Conservation (phyloP, 2,888 invertebrate species). For the Drosophila pegasa region DNA sequence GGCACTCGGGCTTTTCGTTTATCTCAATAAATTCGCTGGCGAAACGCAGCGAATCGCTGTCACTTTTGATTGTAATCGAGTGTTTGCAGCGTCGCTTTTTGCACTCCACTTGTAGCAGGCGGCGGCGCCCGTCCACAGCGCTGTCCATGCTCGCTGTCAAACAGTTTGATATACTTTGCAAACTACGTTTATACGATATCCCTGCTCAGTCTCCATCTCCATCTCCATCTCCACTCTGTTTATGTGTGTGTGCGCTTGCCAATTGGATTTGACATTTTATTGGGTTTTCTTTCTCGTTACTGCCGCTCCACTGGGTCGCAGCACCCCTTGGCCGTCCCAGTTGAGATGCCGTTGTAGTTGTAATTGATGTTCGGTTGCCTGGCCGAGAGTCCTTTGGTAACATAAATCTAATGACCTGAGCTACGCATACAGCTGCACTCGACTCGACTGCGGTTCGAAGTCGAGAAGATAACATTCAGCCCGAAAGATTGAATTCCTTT, state of each 20-base stretch:
- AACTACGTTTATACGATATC: slow-evolving; percentile 48
- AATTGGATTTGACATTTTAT: slow-evolving; percentile 81
- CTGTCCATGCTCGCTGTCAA: slow-evolving; percentile 47
- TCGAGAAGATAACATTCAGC: slow-evolving; percentile 24
- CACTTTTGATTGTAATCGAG: slow-evolving; percentile 78
- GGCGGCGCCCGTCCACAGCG: slow-evolving; percentile 3
- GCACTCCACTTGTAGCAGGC: slow-evolving; percentile 30
- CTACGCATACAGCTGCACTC: slow-evolving; percentile 29
- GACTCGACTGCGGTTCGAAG: slow-evolving; percentile 12
- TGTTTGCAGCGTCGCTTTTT: slow-evolving; percentile 56
- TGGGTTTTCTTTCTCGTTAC: slow-evolving; percentile 78
- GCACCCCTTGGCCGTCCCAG: neutral
- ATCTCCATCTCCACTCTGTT: slow-evolving; percentile 2
- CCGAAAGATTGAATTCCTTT: slow-evolving; percentile 56
- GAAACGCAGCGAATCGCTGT: slow-evolving; percentile 62
- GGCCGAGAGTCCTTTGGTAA: slow-evolving; percentile 59
- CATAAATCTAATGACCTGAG: slow-evolving; percentile 71
- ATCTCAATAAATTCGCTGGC: slow-evolving; percentile 21
- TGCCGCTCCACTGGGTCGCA: slow-evolving; percentile 65
- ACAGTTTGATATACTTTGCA: slow-evolving; percentile 75
- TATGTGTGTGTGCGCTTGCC: slow-evolving; percentile 65
- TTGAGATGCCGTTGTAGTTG: slow-evolving; percentile 52
- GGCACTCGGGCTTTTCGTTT: neutral
- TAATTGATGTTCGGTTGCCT: slow-evolving; percentile 70
- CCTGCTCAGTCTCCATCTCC: slow-evolving; percentile 1